A percentile compares a stretch with the other conserved stretches of the same genome.
These are phyloP conservation scores for Trinectes maculatus DNA, from an alignment of 2,113 vertebrate species.

Conservation along the genomic window DNA sequence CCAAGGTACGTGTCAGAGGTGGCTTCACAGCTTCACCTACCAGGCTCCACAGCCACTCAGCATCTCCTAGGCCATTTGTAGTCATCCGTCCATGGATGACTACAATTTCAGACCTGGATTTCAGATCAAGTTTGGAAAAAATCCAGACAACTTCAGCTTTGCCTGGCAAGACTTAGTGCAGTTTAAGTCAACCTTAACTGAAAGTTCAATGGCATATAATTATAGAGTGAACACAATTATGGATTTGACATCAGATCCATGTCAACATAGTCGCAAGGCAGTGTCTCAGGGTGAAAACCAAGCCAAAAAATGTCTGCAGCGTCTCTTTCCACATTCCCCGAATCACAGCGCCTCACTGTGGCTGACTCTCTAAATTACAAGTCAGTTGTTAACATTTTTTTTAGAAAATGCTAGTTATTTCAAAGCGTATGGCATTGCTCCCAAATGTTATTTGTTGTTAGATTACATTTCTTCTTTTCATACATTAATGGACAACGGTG, in stretches of 20 bases:
- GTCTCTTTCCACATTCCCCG: background rate
- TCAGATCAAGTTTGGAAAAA: conserved; percentile 14
- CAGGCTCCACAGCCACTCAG: conserved; percentile 57
- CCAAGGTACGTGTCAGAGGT: conserved; percentile 95
- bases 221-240: no score
- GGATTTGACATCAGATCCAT: no score
- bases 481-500: no score
- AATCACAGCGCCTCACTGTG: conserved; percentile 51
- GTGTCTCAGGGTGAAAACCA: conserved; percentile 6
- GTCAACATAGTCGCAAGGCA: no score
- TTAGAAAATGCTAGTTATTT: background rate
- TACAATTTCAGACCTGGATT: no score
- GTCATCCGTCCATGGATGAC: conserved; percentile 35
- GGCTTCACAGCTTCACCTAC: conserved; percentile 77
- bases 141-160: conserved; percentile 31
- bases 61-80: conserved; percentile 57
- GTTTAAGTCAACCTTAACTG: no score
- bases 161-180: no score
- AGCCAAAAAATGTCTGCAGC: conserved; percentile 18
- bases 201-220: no score
- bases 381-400: background rate
- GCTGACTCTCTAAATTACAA: background rate
- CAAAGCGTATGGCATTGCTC: background rate
- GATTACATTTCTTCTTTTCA: no score
- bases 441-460: no score